These are phyloP conservation scores for Mus minutoides DNA, from an alignment of 2,797 vertebrate species.

Conservation along the genomic window DNA sequence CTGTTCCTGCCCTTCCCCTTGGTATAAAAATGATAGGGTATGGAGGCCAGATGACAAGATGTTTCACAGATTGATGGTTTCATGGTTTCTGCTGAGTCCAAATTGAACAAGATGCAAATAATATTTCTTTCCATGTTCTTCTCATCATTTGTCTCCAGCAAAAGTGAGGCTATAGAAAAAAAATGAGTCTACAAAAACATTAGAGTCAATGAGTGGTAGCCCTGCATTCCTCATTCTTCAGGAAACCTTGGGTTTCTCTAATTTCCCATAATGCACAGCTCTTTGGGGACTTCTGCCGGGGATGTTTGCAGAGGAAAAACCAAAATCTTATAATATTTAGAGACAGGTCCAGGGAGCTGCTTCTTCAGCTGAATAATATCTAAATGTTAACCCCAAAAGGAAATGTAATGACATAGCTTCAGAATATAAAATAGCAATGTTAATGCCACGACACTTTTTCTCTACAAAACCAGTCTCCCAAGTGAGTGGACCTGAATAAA, in stretches of 20 bases:
- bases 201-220: not conserved
- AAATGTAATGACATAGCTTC: not conserved
- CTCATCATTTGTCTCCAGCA: not conserved
- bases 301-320: not conserved
- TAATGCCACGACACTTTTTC: not conserved
- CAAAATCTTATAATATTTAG: not conserved
- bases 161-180: not conserved
- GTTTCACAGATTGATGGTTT: not conserved
- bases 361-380: constrained; percentile 25
- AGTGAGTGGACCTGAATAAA: constrained; percentile 46
- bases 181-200: not conserved
- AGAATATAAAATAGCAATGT: not conserved
- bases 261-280: not conserved
- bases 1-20: not conserved
- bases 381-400: not conserved
- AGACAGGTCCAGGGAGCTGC: not conserved
- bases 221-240: not conserved
- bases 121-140: not conserved
- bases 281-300: not conserved
- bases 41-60: not conserved
- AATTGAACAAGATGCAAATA: not conserved
- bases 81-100: not conserved
- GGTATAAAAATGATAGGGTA: not conserved
- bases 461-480: not conserved
- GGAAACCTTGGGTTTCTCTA: not conserved